phyloP scores from a whole-genome alignment of 2,888 invertebrate species.

The Eupithecia tripunctaria region DNA sequence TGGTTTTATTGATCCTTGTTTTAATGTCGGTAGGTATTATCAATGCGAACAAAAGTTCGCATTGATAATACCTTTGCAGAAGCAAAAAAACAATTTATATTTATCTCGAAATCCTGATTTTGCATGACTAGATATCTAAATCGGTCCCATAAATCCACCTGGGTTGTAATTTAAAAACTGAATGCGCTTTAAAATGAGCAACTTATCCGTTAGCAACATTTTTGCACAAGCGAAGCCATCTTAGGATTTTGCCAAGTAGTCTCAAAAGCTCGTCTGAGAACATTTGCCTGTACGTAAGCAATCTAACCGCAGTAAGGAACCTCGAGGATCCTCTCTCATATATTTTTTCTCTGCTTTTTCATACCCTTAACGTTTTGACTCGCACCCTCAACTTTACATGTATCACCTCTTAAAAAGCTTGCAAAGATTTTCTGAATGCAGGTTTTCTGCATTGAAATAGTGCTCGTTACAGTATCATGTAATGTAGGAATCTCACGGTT shows the following conservation, averaged over 20 bases:
- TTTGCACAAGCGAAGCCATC: constrained; percentile 24
- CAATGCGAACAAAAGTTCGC: no score
- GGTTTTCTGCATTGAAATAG: constrained; percentile 51
- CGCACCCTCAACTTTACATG: constrained; percentile 56
- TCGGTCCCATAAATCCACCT: neutral
- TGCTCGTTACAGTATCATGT: constrained; percentile 49
- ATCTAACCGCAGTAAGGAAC: constrained; percentile 49
- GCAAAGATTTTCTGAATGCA: constrained; percentile 55
- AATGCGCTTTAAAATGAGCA: constrained; percentile 16
- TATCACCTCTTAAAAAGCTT: constrained; percentile 58
- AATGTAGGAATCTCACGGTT: constrained; percentile 31
- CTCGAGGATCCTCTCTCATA: constrained; percentile 54
- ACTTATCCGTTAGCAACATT: constrained; percentile 20
- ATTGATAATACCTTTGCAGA: no score
- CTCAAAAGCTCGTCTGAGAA: constrained; percentile 53
- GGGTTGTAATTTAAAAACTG: neutral
- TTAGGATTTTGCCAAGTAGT: constrained; percentile 40
- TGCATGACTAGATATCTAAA: neutral
- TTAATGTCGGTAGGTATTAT: neutral
- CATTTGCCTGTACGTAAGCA: constrained; percentile 56
- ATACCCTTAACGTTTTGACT: constrained; percentile 62
- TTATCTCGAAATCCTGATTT: neutral
- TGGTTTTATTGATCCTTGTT: no score
- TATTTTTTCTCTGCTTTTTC: constrained; percentile 57
- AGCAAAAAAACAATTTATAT: neutral